Evolutionary conservation across 37 sponge, comb jelly and placozoan genomes (phyloP), one percentile per base, ranked within the genome.

Genomic region (Spongia lamella): DNA sequence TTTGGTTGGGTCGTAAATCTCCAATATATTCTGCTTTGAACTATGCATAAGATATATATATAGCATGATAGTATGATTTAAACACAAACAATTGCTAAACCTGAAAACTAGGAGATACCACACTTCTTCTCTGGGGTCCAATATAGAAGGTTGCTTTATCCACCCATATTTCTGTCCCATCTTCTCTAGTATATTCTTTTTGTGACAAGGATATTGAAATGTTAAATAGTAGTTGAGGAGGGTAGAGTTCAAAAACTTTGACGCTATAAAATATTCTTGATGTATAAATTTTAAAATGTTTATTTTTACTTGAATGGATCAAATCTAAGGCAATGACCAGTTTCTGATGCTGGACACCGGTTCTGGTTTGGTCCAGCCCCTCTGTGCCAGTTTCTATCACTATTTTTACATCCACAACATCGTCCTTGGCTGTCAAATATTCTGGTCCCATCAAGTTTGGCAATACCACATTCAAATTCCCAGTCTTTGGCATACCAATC

Each of bases 391-490:
- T 35, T 47, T 30, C 9, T 16, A 26, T 53, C 70, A 5, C 31
- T 39, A 9, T 53, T 72, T 22, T 55, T 16, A 39, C 92, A 92
- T 0, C 0, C 0, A 57, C 92, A 92, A 47, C 92, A 92, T 21
- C 56, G 38, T 30, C 88, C 93, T 70, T 92, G 93, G 31, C 93
- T 92, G 53, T 84, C 93, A 80, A 87, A 92, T 59, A 92, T 80
- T 63, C 43, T 85, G 29, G 75, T 37, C 35, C 79, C 82, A 0
- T 60, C 61, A 19, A 21, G 33, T n/a, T 80, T 61, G 22, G 69
- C 52, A 71, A 81, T 72, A 1, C 75, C 74, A 73, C 93, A 92
- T 6, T 73, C 80, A 16, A 70, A 34, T 33, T 84, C 62, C n/a
- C 54, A 0, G 0, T 59, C 56, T 0, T 52, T 21, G 0, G 76